phyloP scores from a whole-genome alignment of 2,113 vertebrate genomes.

The Anser cygnoides region DNA sequence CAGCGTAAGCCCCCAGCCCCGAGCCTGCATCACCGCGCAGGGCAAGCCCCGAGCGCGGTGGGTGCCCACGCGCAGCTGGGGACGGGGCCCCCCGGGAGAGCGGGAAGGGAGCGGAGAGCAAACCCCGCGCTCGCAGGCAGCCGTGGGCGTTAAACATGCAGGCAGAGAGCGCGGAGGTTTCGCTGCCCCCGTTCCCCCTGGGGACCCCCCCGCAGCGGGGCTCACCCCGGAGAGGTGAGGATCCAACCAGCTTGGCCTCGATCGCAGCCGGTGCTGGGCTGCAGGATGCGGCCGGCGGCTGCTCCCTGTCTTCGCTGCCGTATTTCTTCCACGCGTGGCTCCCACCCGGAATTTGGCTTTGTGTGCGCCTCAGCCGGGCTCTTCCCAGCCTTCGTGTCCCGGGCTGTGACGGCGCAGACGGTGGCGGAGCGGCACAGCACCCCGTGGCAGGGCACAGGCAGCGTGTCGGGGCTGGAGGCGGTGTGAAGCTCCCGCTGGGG shows the following conservation, averaged over 20 bases:
- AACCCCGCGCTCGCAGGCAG: too few relatives aligned
- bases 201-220: not conserved
- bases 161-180: not conserved
- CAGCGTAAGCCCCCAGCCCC: not conserved
- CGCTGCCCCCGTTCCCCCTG: not conserved
- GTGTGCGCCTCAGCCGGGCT: not conserved
- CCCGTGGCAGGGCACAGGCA: constrained; percentile 42
- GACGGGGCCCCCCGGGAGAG: not conserved
- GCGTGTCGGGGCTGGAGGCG: constrained; percentile 44
- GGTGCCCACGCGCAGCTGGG: not conserved
- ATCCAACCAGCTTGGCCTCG: not conserved
- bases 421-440: not conserved
- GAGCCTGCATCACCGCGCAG: not conserved
- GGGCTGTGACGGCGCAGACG: not conserved
- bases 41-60: not conserved
- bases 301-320: accelerated
- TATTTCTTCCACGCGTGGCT: accelerated
- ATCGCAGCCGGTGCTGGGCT: not conserved
- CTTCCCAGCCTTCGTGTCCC: not conserved
- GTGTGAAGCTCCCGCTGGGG: constrained; percentile 14
- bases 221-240: not conserved
- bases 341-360: not conserved
- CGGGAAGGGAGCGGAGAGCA: not conserved
- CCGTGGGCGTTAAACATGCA: not conserved
- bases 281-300: too few relatives aligned